Base-by-base conservation (phyloP, 2,797 vertebrate genomes). In the Melanogrammus aeglefinus region DNA sequence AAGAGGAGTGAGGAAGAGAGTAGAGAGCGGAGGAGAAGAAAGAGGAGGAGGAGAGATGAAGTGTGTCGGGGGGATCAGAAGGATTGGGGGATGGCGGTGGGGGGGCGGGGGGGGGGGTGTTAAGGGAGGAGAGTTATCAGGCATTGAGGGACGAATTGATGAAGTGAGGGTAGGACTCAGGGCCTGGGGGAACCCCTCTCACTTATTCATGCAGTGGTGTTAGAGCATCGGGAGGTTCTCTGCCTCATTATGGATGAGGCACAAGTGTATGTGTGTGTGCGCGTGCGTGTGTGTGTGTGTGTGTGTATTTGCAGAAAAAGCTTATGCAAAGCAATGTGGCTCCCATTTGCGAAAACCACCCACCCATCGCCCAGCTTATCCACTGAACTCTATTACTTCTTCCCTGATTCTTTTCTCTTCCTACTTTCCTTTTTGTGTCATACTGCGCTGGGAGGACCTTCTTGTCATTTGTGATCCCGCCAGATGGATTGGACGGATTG, bases 161-260 rank as follows among this genome's bases (percentile, higher is more conserved):
- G 80, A 75, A 83, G 79, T 79, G 71, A 78, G 79, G 36, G 81
- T 79, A 82, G 80, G 79, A 63, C 82, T 78, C 88, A 78, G 27
- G 77, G 51, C n/a, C 51, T n/a, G 75, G 80, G 87, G 88, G 88
- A 89, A 92, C 88, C 88, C 90, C 88, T 86, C 75, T 90, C 74
- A 82, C 86, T 91, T 91, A 89, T 91, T 90, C 89, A 91, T 91
- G 89, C 86, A 86, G 88, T 85, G 85, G 88, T 85, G 83, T 83
- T 80, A 7, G 24, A 85, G 80, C 86, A 82, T 8, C 87, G 83
- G 47, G 88, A 89, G 91, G 90, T 87, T 90, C 90, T 91, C 76
- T 6, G 78, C 81, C 90, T 91, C 87, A 88, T 92, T 91, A 91
- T 87, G 81, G 86, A 88, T 33, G 31, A 33, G 31, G 31, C 31